These are phyloP conservation scores for Hozukius guyotensis DNA, from an alignment of 2,797 vertebrate species.

Conservation along the genomic window DNA sequence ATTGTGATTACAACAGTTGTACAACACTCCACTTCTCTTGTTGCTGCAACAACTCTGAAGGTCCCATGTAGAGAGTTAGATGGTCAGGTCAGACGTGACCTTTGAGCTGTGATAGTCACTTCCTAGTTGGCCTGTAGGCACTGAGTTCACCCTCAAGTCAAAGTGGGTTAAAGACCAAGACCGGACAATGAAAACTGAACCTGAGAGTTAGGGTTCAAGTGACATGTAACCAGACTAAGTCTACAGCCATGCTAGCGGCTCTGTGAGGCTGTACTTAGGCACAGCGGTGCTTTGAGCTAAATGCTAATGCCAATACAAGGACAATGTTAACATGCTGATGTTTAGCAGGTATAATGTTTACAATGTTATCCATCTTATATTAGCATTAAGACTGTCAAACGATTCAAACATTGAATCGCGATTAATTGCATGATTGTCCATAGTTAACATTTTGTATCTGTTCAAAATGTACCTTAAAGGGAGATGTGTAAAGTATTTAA, in stretches of 20 bases:
- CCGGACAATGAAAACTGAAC: background rate
- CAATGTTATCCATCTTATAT: too few species aligned
- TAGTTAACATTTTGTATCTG: too few species aligned
- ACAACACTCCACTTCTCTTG: background rate
- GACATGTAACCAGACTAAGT: background rate
- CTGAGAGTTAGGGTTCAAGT: background rate
- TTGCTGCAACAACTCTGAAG: background rate
- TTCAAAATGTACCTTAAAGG: too few species aligned
- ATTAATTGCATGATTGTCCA: too few species aligned
- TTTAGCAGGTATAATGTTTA: too few species aligned
- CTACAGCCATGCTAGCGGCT: background rate
- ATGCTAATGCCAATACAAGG: too few species aligned
- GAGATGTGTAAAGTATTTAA: too few species aligned
- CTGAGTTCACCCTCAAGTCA: background rate
- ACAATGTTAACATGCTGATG: too few species aligned
- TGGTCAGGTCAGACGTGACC: background rate
- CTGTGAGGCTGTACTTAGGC: background rate
- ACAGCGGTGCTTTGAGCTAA: too few species aligned
- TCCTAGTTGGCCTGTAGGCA: background rate
- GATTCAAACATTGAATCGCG: too few species aligned
- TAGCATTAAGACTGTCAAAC: too few species aligned
- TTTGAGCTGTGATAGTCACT: background rate
- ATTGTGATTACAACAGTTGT: background rate
- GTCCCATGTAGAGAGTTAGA: background rate
- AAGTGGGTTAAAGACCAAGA: background rate